Base-by-base conservation (phyloP, 2,113 vertebrate species). In the Cercocebus atys region DNA sequence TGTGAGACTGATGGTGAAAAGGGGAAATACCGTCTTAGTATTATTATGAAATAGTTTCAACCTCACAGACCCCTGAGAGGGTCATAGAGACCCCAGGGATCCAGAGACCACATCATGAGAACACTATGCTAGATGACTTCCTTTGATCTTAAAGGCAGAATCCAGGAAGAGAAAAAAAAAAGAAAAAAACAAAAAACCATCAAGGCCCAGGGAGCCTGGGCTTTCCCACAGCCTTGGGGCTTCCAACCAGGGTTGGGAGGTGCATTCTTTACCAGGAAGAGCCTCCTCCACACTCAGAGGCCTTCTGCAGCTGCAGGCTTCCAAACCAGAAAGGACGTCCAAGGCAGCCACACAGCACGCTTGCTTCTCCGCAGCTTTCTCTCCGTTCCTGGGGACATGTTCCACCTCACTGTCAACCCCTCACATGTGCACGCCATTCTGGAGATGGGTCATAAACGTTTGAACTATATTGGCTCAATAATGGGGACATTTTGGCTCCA, bases 401-500 rank as follows among this genome's bases (percentile, higher is more conserved):
- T 35, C 84, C 72, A 73, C 70, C 30, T 79, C 22, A 25, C 57
- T 93, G n/a, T 73, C 93, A 84, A 55, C 35, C n/a, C 59, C 92
- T 80, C 93, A 94, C 96, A 84, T 93, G 80, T 93, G 93, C 84
- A 66, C 87, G 78, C 90, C 95, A 90, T 83, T 92, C 95, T 93
- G 82, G 90, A 93, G 92, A 93, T 47, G 85, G 96, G 93, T 90
- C 94, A 66, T 94, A 93, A 95, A 98, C 95, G 68, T 80, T 76
- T 66, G 90, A 95, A 85, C 95, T 90, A 20, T 16, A 86, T 75
- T 96, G 96, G 82, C 96, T 97, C 91, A 25, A 47, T 95, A 78
- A 95, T 50, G 64, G 93, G 88, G 94, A 95, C 94, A 88, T 93
- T 96, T 90, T 97, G 96, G 96, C 98, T 98, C 96, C 93, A 97